Percentiles rank a stretch among this genome's conserved stretches.
These are phyloP conservation scores for Scartelaos histophorus DNA, from an alignment of 2,113 vertebrate species.

Conservation along the genomic window DNA sequence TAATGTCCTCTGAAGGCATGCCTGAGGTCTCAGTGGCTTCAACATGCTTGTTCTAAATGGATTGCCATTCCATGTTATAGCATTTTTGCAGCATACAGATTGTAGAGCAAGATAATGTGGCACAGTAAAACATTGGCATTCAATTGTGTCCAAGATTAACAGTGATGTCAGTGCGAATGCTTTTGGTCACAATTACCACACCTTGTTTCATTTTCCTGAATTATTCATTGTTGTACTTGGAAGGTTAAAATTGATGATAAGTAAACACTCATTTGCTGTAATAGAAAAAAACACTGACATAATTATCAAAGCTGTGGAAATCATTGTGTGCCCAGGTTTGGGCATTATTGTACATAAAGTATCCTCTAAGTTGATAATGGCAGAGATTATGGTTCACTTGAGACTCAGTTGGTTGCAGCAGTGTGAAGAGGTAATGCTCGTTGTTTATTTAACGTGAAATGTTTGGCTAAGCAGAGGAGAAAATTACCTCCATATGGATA, in stretches of 20 bases:
- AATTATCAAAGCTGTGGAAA: conserved; percentile 46
- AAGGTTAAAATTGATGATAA: conserved; percentile 36
- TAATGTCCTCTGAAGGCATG: conserved; percentile 10
- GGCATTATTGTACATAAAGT: conserved; percentile 51
- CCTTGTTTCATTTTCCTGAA: conserved; percentile 60
- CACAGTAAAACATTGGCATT: conserved; percentile 30
- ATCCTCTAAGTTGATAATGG: conserved; percentile 36
- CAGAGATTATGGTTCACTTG: conserved; percentile 60
- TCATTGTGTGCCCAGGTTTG: conserved; percentile 39
- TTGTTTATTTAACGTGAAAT: conserved; percentile 73
- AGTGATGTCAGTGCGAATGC: conserved; percentile 51
- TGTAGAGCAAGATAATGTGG: conserved; percentile 16
- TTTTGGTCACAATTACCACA: conserved; percentile 48
- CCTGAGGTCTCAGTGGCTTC: conserved; percentile 10
- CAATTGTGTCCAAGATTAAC: conserved; percentile 46
- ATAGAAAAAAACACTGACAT: conserved; percentile 50
- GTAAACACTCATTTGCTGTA: conserved; percentile 41
- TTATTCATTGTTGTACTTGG: conserved; percentile 59
- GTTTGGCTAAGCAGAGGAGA: conserved; percentile 50
- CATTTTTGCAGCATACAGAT: conserved; percentile 3
- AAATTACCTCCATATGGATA: conserved; percentile 73
- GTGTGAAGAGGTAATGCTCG: conserved; percentile 65
- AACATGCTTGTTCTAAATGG: conserved; percentile 21
- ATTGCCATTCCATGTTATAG: conserved; percentile 2
- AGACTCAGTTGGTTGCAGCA: conserved; percentile 65